Evolutionary conservation across 53 echinoderm and acorn worm species (phyloP).

Genomic region (Apostichopus leukothele): DNA sequence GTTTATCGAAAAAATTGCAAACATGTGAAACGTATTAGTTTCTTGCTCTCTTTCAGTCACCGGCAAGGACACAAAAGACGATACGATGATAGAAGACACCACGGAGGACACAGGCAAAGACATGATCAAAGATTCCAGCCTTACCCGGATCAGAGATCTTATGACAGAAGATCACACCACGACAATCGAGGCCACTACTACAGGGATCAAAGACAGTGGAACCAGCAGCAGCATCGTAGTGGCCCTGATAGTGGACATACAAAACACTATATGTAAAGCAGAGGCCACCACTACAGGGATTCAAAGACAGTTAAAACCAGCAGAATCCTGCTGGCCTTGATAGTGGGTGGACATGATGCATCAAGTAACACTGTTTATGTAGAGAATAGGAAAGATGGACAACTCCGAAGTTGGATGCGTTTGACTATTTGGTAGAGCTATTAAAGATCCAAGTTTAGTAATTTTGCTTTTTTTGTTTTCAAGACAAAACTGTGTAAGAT

Average conservation of each 20-base stretch:
- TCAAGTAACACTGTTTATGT: too few species aligned
- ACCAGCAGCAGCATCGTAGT: constrained; percentile 11
- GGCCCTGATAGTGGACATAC: not conserved
- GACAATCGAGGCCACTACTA: not conserved
- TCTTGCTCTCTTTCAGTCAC: not conserved
- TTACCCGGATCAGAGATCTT: not conserved
- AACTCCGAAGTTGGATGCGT: too few species aligned
- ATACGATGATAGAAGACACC: constrained; percentile 4
- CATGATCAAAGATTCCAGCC: not conserved
- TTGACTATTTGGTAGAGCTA: too few species aligned
- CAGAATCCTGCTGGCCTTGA: not conserved
- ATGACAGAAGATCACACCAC: not conserved
- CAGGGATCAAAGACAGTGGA: constrained; percentile 15
- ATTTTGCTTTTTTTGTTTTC: too few species aligned
- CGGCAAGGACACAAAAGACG: constrained; percentile 17
- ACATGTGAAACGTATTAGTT: not conserved
- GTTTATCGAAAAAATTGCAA: not conserved
- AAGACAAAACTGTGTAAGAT: too few species aligned
- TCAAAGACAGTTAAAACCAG: not conserved
- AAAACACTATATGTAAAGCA: not conserved
- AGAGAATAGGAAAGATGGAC: too few species aligned
- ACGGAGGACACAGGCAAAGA: not conserved
- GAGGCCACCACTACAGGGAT: constrained; percentile 19
- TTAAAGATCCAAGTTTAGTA: too few species aligned
- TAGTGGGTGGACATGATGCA: constrained; percentile 1